phyloP scores from a whole-genome alignment of 2,113 vertebrate species.

The Malurus elegans region DNA sequence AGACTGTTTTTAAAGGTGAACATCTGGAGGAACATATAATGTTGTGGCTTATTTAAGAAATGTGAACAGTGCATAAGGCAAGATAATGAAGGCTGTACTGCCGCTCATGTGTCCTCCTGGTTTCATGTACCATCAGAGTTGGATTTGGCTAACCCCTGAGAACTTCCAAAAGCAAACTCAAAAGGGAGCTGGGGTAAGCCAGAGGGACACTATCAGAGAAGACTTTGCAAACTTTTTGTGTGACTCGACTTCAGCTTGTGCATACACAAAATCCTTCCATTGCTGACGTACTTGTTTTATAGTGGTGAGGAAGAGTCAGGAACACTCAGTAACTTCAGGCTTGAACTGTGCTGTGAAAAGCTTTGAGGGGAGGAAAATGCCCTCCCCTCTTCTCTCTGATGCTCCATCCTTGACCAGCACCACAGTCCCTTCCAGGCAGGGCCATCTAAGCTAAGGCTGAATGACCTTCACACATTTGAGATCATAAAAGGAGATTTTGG shows the following conservation, averaged over 20 bases:
- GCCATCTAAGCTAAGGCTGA: rapidly evolving
- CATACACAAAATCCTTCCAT: background rate
- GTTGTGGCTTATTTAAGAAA: background rate
- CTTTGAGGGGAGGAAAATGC: background rate
- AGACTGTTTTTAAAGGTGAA: background rate
- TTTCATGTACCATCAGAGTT: background rate
- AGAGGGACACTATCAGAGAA: background rate
- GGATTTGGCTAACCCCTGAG: background rate
- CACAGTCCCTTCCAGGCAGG: background rate
- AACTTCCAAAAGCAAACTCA: background rate
- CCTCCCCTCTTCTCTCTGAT: background rate
- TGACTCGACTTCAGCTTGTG: background rate
- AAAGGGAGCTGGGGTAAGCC: background rate
- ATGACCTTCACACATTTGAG: background rate
- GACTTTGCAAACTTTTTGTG: background rate
- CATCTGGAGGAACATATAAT: background rate
- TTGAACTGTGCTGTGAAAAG: background rate
- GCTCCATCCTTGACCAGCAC: background rate
- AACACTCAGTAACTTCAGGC: background rate
- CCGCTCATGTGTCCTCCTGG: rapidly evolving
- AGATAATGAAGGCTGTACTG: background rate
- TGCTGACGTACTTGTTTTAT: rapidly evolving
- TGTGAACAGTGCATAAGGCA: background rate
- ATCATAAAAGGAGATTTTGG: background rate
- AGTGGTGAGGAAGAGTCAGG: background rate